These are phyloP conservation scores for Florisuga fusca DNA, from an alignment of 2,797 vertebrate genomes.

Conservation along the genomic window DNA sequence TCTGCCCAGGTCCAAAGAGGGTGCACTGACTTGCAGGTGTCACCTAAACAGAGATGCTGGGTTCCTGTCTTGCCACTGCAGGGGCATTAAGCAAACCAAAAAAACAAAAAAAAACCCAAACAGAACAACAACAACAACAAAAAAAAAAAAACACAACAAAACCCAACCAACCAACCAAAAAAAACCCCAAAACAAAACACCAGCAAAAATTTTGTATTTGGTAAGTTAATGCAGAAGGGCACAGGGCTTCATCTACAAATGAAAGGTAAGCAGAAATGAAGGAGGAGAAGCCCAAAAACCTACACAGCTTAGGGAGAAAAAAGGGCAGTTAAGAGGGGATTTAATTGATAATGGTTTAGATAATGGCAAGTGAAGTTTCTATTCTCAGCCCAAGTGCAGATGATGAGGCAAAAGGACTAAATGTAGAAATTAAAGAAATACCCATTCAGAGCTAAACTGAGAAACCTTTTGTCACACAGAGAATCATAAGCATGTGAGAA, in stretches of 20 bases:
- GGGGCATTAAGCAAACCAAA: background rate
- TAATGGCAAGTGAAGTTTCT: conserved; percentile 66
- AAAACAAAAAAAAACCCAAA: background rate
- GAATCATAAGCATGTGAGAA: conserved; percentile 54
- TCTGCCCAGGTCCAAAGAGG: background rate
- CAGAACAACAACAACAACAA: background rate
- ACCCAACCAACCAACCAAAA: too few species aligned
- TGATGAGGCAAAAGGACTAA: conserved; percentile 46
- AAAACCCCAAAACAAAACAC: background rate
- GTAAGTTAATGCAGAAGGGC: background rate
- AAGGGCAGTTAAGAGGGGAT: conserved; percentile 40
- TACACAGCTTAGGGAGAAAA: background rate
- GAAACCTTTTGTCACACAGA: conserved; percentile 65
- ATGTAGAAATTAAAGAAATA: conserved; percentile 65
- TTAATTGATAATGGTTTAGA: conserved; percentile 67
- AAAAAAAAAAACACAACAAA: too few species aligned
- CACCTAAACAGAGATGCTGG: background rate
- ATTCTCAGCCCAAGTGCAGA: conserved; percentile 53
- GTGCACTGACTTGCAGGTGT: background rate
- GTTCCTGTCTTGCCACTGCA: background rate
- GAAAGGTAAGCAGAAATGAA: background rate
- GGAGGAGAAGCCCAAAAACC: background rate
- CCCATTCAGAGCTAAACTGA: conserved; percentile 66
- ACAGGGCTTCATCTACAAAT: background rate
- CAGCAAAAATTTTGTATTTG: background rate